Conservation (phyloP, 2,113 vertebrate species). For the Lutjanus erythropterus region DNA sequence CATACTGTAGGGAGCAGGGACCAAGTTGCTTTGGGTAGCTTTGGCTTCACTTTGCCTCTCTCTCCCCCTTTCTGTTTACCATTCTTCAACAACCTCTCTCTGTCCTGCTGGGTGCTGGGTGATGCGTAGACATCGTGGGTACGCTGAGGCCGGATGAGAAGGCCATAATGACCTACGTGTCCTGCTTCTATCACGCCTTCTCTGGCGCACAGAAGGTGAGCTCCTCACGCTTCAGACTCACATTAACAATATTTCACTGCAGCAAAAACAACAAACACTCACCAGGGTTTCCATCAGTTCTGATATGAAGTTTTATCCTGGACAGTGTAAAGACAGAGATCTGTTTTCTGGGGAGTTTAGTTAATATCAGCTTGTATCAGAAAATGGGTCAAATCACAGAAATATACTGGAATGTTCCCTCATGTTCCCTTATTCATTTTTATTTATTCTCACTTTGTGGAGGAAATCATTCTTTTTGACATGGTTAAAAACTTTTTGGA, state of each 20-base stretch:
- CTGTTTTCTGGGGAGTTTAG: background rate
- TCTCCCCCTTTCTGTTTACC: constrained; percentile 43
- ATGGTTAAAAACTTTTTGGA: background rate
- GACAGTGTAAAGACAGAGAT: background rate
- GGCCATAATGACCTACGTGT: constrained; percentile 99
- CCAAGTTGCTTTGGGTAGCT: constrained; percentile 80
- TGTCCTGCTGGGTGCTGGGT: constrained; percentile 71
- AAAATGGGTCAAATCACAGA: background rate
- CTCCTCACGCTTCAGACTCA: constrained; percentile 71
- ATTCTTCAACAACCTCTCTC: constrained; percentile 20
- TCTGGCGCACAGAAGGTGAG: constrained; percentile 99
- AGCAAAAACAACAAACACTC: too few relatives aligned
- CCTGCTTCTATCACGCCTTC: constrained; percentile 99
- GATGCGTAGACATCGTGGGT: constrained; percentile 94
- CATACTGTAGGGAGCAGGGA: constrained; percentile 6
- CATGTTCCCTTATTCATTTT: background rate
- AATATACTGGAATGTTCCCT: background rate
- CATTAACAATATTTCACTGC: constrained; percentile 40
- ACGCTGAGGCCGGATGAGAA: constrained; percentile 99
- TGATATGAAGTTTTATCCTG: background rate
- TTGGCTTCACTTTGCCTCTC: constrained; percentile 77
- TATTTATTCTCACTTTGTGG: background rate
- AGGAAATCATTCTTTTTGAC: background rate
- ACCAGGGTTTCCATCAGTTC: constrained; percentile 41
- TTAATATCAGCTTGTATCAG: background rate